phyloP scores from a whole-genome alignment of 2,888 invertebrate genomes.

The Ametastegia equiseti region DNA sequence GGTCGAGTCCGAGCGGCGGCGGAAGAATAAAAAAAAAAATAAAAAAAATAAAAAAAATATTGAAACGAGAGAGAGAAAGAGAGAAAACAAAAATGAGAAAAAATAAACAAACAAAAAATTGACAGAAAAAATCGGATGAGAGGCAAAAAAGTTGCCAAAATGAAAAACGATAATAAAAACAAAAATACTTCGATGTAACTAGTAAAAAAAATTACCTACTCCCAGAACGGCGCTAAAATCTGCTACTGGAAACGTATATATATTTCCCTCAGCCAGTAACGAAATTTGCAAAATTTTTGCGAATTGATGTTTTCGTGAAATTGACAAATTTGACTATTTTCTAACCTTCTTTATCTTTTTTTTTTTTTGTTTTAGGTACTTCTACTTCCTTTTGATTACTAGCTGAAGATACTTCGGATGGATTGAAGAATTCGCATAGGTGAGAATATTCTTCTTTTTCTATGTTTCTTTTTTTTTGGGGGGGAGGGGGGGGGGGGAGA shows the following conservation, averaged over 20 bases:
- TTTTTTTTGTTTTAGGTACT: no score
- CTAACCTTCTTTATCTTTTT: no score
- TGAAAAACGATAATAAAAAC: not conserved
- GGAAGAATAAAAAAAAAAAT: not conserved
- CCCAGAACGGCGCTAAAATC: not conserved
- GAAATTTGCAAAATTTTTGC: no score
- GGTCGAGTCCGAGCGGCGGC: constrained; percentile 63
- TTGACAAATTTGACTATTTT: no score
- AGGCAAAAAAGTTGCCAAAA: no score
- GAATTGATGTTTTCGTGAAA: no score
- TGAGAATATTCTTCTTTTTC: no score
- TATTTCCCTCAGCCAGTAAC: no score
- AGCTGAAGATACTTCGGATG: no score
- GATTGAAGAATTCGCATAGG: no score
- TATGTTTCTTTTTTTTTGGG: not conserved
- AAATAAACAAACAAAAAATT: not conserved
- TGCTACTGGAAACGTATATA: not conserved
- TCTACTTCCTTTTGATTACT: no score
- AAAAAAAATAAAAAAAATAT: not conserved
- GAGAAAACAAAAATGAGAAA: not conserved
- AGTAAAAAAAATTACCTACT: not conserved
- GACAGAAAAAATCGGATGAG: not conserved
- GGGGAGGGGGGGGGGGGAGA: not conserved
- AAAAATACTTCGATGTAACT: not conserved
- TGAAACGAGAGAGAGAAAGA: not conserved